phyloP scores from a whole-genome alignment of 2,113 vertebrate species.

The Xenopus borealis region DNA sequence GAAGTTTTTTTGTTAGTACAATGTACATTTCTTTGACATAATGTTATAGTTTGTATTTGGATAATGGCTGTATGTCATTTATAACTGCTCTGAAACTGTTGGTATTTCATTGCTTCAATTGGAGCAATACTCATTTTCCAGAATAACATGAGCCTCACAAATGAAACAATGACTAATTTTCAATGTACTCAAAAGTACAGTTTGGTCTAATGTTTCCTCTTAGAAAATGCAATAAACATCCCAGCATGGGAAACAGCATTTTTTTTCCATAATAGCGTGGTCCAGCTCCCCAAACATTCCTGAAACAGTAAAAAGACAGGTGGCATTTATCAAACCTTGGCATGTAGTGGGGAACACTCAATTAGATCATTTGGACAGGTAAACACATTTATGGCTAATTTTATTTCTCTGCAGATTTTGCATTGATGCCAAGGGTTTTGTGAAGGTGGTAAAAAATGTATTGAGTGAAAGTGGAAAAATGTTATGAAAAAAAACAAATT shows the following conservation, averaged over 20 bases:
- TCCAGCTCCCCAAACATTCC: slow-evolving; percentile 30
- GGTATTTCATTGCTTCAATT: slow-evolving; percentile 5
- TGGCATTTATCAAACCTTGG: slow-evolving; percentile 37
- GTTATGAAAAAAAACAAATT: background rate
- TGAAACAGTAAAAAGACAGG: slow-evolving; percentile 33
- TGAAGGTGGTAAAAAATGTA: slow-evolving; percentile 7
- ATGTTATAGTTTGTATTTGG: background rate
- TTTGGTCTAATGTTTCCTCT: slow-evolving; percentile 28
- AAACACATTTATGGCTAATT: slow-evolving; percentile 30
- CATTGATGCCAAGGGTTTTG: slow-evolving; percentile 17
- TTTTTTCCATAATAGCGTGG: slow-evolving; percentile 11
- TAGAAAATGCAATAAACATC: slow-evolving; percentile 36
- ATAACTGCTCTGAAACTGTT: slow-evolving; percentile 12
- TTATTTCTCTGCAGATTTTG: slow-evolving; percentile 5
- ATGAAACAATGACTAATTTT: slow-evolving; percentile 37
- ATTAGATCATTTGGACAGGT: slow-evolving; percentile 22
- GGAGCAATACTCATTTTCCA: slow-evolving; percentile 13
- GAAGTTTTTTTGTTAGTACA: background rate
- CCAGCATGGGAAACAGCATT: slow-evolving; percentile 30
- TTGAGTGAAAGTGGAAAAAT: background rate
- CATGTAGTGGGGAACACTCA: background rate
- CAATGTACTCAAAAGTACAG: slow-evolving; percentile 28
- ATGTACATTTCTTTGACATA: slow-evolving; percentile 19
- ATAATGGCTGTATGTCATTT: slow-evolving; percentile 15
- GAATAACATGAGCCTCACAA: slow-evolving; percentile 18